phyloP scores from a whole-genome alignment of 2,797 vertebrate species.

The Tamandua tetradactyla region DNA sequence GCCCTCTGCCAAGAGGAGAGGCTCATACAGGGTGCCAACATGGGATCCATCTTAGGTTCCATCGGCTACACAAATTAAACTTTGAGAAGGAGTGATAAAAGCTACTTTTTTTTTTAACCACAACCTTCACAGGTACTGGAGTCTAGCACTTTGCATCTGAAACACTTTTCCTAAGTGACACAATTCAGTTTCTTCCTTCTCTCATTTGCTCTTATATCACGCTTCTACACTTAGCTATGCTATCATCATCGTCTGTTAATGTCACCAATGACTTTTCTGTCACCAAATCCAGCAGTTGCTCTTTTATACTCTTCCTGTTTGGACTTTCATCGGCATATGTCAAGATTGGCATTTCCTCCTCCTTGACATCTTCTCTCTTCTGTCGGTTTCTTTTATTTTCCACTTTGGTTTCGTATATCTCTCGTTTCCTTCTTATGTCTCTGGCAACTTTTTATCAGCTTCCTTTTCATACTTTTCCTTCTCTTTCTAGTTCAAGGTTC shows the following conservation, averaged over 20 bases:
- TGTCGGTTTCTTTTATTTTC: background rate
- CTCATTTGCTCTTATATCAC: background rate
- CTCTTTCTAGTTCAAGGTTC: background rate
- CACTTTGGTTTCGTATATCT: background rate
- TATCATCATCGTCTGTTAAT: background rate
- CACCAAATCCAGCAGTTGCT: background rate
- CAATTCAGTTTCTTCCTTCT: background rate
- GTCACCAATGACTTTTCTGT: background rate
- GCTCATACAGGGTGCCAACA: no score
- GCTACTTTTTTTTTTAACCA: background rate
- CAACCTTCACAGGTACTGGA: no score
- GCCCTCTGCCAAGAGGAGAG: background rate
- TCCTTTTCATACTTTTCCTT: background rate
- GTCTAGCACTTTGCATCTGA: background rate
- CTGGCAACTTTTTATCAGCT: background rate
- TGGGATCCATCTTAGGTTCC: background rate
- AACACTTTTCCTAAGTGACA: background rate
- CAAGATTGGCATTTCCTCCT: background rate
- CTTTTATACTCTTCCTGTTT: background rate
- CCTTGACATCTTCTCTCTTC: background rate
- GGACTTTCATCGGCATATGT: background rate
- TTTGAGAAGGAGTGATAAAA: background rate
- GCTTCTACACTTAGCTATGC: background rate
- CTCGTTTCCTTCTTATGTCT: background rate
- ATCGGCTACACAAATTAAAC: background rate